Percentiles rank a stretch among this genome's conserved stretches.
Conservation (phyloP, 2,113 vertebrate species). For the Myxocyprinus asiaticus region DNA sequence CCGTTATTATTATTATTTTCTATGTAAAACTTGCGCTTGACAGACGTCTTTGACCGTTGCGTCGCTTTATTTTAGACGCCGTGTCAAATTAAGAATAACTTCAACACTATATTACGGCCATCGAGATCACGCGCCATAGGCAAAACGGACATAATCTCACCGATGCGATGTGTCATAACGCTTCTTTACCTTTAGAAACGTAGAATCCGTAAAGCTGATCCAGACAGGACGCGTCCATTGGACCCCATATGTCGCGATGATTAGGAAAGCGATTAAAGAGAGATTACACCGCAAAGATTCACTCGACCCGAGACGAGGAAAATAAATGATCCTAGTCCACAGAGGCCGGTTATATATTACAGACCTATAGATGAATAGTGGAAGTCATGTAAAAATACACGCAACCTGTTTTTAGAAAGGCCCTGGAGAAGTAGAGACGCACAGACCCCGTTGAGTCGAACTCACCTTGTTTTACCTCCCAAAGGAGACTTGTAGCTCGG, state of each 20-base stretch:
- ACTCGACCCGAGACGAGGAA: background rate
- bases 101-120: too few species aligned
- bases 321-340: background rate
- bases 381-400: background rate
- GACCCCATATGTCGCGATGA: background rate
- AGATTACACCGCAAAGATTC: conserved; percentile 7
- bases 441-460: background rate
- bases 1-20: too few species aligned
- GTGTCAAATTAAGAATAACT: too few species aligned
- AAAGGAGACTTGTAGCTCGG: conserved; percentile 30
- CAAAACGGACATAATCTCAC: too few species aligned
- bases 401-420: background rate
- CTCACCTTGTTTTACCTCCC: conserved; percentile 1
- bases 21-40: too few species aligned
- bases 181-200: background rate
- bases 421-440: background rate
- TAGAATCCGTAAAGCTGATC: background rate
- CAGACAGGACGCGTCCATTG: background rate
- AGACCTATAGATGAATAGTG: background rate
- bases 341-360: background rate
- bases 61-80: background rate
- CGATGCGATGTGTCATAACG: background rate
- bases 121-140: too few species aligned
- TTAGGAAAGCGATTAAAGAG: conserved; percentile 9
- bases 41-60: too few species aligned